Base-by-base conservation (phyloP, 2,797 vertebrate species). In the Alca torda region DNA sequence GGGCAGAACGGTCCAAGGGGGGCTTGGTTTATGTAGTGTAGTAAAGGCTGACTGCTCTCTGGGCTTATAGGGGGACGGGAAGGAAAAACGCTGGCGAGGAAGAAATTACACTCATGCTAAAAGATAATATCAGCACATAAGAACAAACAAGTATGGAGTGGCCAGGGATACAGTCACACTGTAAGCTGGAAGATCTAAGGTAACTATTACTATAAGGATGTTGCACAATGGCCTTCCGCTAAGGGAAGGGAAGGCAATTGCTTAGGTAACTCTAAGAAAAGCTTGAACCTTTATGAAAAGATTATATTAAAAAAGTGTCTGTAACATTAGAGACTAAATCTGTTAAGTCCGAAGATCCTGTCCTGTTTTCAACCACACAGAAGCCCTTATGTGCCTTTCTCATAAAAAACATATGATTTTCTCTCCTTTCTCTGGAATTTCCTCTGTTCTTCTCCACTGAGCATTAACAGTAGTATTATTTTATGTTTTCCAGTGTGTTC, bases 311-410 rank as follows among this genome's bases (percentile, higher is more conserved):
- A 83, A 72, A 77, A 59, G 9, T 19, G 11, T 45, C 64, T 80
- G 57, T 74, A 94, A 87, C 64, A 83, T 78, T 63, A 80, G 41
- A 69, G 64, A 53, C 91, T 94, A 93, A 68, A 91, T 78, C 48
- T 74, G 78, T 23, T 85, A 92, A 92, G 4, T 94, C 78, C 68
- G 54, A 93, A 94, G 84, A 87, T 91, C 89, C 87, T 89, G 46
- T 43, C 26, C 81, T 81, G 30, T 87, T 90, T 96, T 85, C 76
- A 93, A 65, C 35, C 46, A 82, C 63, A 87, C 43, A 79, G 59
- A 82, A 73, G 67, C 39, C 45, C 51, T 84, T 91, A 56, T 14
- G 24, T 48, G 79, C n/a, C 31, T 73, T 75, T 77, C 82, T 93
- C 77, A 72, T 77, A 70, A 87, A 92, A 96, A 90, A 7, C 46